phyloP scores from a whole-genome alignment of 2,888 invertebrate genomes.

The Alloplasta piceator region DNA sequence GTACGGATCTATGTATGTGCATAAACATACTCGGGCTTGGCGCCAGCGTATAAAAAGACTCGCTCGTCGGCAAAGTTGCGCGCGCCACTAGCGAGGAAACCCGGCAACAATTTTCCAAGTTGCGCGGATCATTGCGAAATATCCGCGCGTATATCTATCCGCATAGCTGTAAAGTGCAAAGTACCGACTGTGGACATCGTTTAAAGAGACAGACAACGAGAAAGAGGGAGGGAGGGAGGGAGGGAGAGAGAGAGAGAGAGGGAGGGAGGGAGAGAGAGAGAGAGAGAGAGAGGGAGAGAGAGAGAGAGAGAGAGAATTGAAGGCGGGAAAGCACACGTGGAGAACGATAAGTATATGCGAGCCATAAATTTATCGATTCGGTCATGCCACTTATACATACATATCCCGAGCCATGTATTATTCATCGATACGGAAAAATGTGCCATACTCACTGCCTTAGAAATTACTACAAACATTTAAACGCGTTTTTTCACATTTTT shows the following conservation, averaged over 20 bases:
- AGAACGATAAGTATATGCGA: slow-evolving; percentile 17
- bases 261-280: background rate
- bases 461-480: background rate
- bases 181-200: background rate
- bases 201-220: background rate
- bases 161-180: slow-evolving; percentile 13
- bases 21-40: background rate
- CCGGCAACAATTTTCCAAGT: slow-evolving; percentile 27
- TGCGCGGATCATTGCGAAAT: slow-evolving; percentile 43
- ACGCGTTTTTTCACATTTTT: background rate
- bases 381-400: slow-evolving; percentile 16
- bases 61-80: slow-evolving; percentile 12
- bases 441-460: no score
- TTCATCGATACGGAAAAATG: background rate
- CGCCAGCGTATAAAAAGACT: background rate
- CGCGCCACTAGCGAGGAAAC: slow-evolving; percentile 8
- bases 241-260: slow-evolving; percentile 6
- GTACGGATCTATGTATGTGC: background rate
- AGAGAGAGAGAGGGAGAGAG: background rate
- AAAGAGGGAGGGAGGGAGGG: background rate
- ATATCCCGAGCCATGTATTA: background rate
- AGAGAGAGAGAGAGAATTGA: background rate
- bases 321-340: slow-evolving; percentile 9
- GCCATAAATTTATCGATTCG: slow-evolving; percentile 26
- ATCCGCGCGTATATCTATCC: background rate